Evolutionary conservation across 2,888 invertebrate genomes (phyloP), one percentile per base, ranked within the genome.

Genomic region (Gryllus longicercus): DNA sequence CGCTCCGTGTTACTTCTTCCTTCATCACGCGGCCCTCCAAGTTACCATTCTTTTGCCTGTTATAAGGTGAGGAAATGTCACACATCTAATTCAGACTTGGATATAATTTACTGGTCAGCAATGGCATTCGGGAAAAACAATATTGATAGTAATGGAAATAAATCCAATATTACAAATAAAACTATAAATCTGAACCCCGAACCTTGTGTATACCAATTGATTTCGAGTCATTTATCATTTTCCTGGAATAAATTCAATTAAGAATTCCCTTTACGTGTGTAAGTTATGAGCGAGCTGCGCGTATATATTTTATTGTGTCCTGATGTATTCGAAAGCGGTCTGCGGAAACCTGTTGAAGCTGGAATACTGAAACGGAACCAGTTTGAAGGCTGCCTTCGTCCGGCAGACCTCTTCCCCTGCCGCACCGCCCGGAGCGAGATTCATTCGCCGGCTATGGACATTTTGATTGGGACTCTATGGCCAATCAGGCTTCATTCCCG

Each of bases 311-410:
- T 63, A 63, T 63, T 63, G 63, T 63, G 38, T 38, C 38, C 38
- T 38, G 38, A 38, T 38, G 63, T n/a, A 63, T 63, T 63, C 63
- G 63, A 63, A n/a, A 63, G 63, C 63, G 63, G 63, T 63, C 63
- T 63, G 16, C n/a, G 63, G n/a, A 63, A 63, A 63, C 63, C 63
- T 63, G 63, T 63, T 63, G 63, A 63, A 63, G 63, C 63, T 63
- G 63, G 63, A 63, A 63, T 63, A 63, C 63, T 16, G 63, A 63
- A 63, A 63, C 14, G 63, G 63, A 63, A 63, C 63, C 63, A 63
- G 63, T 63, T 63, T 63, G n/a, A 63, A 38, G 38, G 38, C 38
- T 38, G 38, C 38, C 38, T 38, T 38, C 38, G 25, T 25, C 25
- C 2, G 4, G 25, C 25, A 25, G 2, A 25, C 25, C 2, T 38